phyloP scores from a whole-genome alignment of 1,140 invertebrate species.

The Bombus polaris region DNA sequence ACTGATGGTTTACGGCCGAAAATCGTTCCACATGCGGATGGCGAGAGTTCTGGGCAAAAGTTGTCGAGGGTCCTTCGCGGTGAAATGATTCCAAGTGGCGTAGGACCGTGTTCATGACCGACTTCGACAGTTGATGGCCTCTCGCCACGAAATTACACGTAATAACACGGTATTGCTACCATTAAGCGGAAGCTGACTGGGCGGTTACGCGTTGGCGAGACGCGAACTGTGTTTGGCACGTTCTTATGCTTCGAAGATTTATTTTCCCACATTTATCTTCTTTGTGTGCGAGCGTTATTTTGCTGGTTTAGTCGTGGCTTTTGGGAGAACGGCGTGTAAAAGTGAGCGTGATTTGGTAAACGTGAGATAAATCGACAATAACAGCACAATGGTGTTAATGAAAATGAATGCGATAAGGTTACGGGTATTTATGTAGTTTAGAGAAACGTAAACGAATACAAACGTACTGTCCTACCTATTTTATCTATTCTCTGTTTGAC shows the following conservation, averaged over 20 bases:
- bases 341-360: not conserved
- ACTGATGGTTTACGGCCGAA: not conserved
- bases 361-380: too few relatives aligned
- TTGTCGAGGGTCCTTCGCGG: not conserved
- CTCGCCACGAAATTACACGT: slow-evolving; percentile 36
- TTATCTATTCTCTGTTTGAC: too few relatives aligned
- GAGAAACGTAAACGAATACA: not conserved
- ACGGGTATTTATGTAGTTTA: not conserved
- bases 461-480: not conserved
- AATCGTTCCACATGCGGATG: not conserved
- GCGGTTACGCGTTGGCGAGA: not conserved
- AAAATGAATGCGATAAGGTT: not conserved
- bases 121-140: slow-evolving; percentile 29
- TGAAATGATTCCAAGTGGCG: not conserved
- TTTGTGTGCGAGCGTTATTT: not conserved
- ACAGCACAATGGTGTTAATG: too few relatives aligned
- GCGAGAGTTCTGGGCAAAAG: not conserved
- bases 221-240: slow-evolving; percentile 4
- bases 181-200: slow-evolving; percentile 33
- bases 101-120: slow-evolving; percentile 27
- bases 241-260: not conserved
- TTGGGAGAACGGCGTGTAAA: not conserved
- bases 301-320: too few relatives aligned
- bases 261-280: not conserved
- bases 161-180: slow-evolving; percentile 23